These are phyloP conservation scores for Hybos culiciformis DNA, from an alignment of 2,888 invertebrate species.

Conservation along the genomic window DNA sequence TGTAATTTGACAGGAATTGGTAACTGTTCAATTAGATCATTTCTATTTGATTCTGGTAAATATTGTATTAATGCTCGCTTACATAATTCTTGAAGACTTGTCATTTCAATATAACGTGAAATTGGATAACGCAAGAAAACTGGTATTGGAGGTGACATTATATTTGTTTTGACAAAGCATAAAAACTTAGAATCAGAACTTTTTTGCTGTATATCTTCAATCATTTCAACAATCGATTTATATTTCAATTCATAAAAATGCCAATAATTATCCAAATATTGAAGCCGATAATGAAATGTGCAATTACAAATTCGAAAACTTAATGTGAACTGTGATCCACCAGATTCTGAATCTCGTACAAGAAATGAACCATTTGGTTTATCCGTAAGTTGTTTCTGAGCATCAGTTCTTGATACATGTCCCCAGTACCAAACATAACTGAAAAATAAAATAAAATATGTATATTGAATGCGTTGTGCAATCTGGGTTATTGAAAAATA, in stretches of 20 bases:
- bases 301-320: conserved; percentile 57
- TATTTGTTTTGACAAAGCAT: conserved; percentile 54
- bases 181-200: conserved; percentile 53
- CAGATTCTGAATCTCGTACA: conserved; percentile 58
- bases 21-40: conserved; percentile 54
- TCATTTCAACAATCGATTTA: conserved; percentile 52
- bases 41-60: conserved; percentile 43
- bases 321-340: conserved; percentile 53
- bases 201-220: conserved; percentile 56
- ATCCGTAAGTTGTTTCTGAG: conserved; percentile 51
- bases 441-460: conserved; percentile 3
- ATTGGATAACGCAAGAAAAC: conserved; percentile 60
- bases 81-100: conserved; percentile 57
- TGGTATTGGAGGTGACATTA: conserved; percentile 53
- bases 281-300: conserved; percentile 60
- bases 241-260: conserved; percentile 32
- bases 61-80: conserved; percentile 58
- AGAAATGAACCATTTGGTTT: conserved; percentile 65
- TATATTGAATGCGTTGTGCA: neutral
- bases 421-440: conserved; percentile 70
- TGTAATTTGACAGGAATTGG: conserved; percentile 47
- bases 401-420: conserved; percentile 54
- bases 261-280: conserved; percentile 44
- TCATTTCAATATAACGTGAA: conserved; percentile 56
- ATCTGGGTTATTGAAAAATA: too few species aligned